A percentile compares a stretch with the other conserved stretches of the same genome.
Evolutionary conservation across 2,797 vertebrate species (phyloP).

Genomic region (Premnoplex brunnescens): DNA sequence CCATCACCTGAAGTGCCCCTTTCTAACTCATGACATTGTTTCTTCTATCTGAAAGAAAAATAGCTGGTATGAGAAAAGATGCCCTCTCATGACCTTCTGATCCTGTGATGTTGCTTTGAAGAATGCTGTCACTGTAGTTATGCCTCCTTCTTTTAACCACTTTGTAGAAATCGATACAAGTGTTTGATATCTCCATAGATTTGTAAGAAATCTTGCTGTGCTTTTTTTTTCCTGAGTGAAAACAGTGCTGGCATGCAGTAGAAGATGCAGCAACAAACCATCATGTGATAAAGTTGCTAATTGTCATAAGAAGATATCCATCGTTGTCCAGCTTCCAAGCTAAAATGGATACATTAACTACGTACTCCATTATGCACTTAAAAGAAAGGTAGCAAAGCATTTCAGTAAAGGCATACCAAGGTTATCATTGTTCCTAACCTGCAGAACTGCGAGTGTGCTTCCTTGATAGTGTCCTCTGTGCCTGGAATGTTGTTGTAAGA

Average conservation of each 20-base stretch:
- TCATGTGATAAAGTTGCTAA: background rate
- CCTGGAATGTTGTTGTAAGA: conserved; percentile 47
- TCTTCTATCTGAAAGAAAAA: background rate
- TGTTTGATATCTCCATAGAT: background rate
- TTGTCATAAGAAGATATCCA: background rate
- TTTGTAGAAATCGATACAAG: background rate
- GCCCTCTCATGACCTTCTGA: background rate
- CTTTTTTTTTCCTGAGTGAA: background rate
- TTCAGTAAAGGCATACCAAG: background rate
- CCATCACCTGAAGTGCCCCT: rapidly evolving
- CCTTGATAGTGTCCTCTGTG: conserved; percentile 30
- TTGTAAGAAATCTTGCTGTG: background rate
- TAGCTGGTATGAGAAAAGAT: background rate
- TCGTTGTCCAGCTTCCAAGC: background rate
- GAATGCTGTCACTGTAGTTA: background rate
- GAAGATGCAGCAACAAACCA: background rate
- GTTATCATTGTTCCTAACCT: background rate
- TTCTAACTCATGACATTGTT: background rate
- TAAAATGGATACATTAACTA: background rate
- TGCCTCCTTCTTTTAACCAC: background rate
- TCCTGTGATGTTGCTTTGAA: background rate
- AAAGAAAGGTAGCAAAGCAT: too few species aligned
- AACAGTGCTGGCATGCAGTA: background rate
- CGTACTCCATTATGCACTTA: background rate
- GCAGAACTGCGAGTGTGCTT: background rate